Percentiles rank a stretch among this genome's conserved stretches.
Evolutionary conservation across 1,140 invertebrate species (phyloP).

Genomic region (Teleogryllus occipitalis): DNA sequence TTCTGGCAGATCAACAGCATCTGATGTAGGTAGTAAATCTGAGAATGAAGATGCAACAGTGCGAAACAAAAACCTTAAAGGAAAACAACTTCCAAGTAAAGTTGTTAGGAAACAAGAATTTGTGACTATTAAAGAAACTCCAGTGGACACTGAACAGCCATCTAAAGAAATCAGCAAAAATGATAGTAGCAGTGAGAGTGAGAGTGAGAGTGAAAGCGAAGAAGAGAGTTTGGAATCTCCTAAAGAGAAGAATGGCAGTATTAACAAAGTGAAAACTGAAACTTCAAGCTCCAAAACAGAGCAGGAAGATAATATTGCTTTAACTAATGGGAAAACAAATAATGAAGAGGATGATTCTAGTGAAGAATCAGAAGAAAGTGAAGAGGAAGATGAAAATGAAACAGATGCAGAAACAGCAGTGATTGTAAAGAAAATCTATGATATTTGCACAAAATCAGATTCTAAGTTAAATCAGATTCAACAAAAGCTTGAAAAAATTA

Average conservation of each 20-base stretch:
- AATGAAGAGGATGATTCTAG: slow-evolving; percentile 21
- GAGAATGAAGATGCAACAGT: neutral
- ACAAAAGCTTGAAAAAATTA: slow-evolving; percentile 6
- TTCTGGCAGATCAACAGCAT: slow-evolving; percentile 15
- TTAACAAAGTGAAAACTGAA: slow-evolving; percentile 9
- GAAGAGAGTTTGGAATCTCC: slow-evolving; percentile 18
- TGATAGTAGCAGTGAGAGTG: neutral
- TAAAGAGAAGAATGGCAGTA: slow-evolving; percentile 27
- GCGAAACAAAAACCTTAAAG: slow-evolving; percentile 19
- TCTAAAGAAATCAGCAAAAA: neutral
- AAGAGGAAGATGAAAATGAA: slow-evolving; percentile 30
- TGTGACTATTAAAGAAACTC: no score
- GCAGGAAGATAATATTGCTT: neutral
- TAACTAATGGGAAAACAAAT: slow-evolving; percentile 7
- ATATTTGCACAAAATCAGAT: slow-evolving; percentile 12
- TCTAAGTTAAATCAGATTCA: neutral
- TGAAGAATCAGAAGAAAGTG: slow-evolving; percentile 27
- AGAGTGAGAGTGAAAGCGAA: slow-evolving; percentile 17
- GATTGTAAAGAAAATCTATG: slow-evolving; percentile 20
- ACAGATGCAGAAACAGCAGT: slow-evolving; percentile 25
- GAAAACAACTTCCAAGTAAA: no score
- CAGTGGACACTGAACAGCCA: neutral
- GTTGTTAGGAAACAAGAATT: no score
- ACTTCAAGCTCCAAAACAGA: neutral
- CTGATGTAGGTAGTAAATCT: slow-evolving; percentile 8